phyloP scores from a whole-genome alignment of 1,140 invertebrate genomes.

The Papilio polytes region DNA sequence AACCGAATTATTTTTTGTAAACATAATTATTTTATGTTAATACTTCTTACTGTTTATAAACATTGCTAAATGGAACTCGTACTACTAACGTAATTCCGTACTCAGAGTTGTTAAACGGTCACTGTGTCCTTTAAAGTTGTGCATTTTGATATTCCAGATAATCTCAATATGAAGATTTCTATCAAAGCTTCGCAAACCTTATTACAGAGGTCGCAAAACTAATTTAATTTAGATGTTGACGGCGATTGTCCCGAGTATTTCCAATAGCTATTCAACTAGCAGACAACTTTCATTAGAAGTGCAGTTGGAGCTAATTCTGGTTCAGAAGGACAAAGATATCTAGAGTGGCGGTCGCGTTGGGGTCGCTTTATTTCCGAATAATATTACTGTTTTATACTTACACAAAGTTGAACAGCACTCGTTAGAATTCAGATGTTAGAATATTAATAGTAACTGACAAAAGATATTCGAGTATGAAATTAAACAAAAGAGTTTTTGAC shows the following conservation, averaged over 20 bases:
- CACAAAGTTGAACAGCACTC: not conserved
- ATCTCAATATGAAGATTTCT: not conserved
- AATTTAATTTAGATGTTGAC: conserved; percentile 22
- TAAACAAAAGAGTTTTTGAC: no score
- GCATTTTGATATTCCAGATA: not conserved
- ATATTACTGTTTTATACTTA: conserved; percentile 20
- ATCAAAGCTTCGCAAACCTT: conserved; percentile 9
- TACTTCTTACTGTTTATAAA: not conserved
- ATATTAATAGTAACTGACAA: not conserved
- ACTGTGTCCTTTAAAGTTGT: not conserved
- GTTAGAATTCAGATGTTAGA: not conserved
- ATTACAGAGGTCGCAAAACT: conserved; percentile 16
- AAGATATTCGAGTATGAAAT: not conserved
- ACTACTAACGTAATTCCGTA: not conserved
- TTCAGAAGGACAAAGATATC: conserved; percentile 12
- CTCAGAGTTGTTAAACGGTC: no score
- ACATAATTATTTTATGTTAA: not conserved
- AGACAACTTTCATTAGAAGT: conserved; percentile 19
- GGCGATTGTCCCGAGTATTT: conserved; percentile 1
- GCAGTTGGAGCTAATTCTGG: conserved; percentile 21
- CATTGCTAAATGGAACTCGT: not conserved
- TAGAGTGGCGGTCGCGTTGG: not conserved
- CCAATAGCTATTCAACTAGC: conserved; percentile 25
- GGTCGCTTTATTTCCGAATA: conserved; percentile 15
- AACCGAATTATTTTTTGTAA: not conserved